Conservation (phyloP, 2,888 invertebrate species). For the Stegana nigrithorax region DNA sequence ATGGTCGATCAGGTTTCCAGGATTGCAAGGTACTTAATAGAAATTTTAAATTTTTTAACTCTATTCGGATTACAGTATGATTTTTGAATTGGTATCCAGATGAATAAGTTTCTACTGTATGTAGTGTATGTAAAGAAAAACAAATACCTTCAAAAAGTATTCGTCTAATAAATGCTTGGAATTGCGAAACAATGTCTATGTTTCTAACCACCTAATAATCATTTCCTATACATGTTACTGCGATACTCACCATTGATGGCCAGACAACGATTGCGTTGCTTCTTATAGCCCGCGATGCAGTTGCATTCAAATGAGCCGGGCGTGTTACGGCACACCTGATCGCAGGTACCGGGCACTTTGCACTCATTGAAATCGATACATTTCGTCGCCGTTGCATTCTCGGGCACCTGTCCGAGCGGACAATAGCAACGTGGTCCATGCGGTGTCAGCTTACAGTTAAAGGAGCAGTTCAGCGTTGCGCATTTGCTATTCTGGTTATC, state of each 20-base stretch:
- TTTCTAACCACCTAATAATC: slow-evolving; percentile 15
- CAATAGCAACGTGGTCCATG: slow-evolving; percentile 83
- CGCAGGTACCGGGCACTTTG: slow-evolving; percentile 76
- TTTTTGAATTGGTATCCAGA: no score
- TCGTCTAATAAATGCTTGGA: background rate
- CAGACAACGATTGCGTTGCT: slow-evolving; percentile 73
- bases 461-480: slow-evolving; percentile 72
- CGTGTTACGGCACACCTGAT: slow-evolving; percentile 79
- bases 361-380: slow-evolving; percentile 87
- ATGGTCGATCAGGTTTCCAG: no score
- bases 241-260: slow-evolving; percentile 77
- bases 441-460: slow-evolving; percentile 78
- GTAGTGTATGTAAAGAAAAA: no score
- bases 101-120: no score
- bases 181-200: background rate
- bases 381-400: slow-evolving; percentile 67
- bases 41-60: no score
- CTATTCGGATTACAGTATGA: no score
- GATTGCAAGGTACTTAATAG: no score
- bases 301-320: slow-evolving; percentile 77
- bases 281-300: slow-evolving; percentile 79
- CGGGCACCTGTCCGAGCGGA: slow-evolving; percentile 73
- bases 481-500: slow-evolving; percentile 69
- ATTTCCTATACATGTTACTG: background rate
- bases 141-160: background rate